These are phyloP conservation scores for Littorina saxatilis DNA, from an alignment of 1,140 invertebrate species.

Conservation along the genomic window DNA sequence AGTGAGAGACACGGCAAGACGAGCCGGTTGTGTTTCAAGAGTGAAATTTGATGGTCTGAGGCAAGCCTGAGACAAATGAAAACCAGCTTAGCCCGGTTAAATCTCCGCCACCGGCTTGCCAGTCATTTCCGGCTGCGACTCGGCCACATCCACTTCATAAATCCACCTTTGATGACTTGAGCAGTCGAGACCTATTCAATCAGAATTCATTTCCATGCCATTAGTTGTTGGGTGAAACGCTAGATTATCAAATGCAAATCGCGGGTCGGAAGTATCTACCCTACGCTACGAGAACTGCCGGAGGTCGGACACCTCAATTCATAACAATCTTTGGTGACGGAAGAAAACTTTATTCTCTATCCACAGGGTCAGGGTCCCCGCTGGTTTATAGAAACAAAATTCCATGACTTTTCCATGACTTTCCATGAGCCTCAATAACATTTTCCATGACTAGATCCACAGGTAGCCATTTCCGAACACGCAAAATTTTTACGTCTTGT, in stretches of 20 bases:
- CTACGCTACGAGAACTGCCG: too few species aligned
- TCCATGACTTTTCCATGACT: too few species aligned
- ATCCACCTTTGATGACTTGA: constrained; percentile 19
- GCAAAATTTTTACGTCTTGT: too few species aligned
- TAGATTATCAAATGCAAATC: not conserved
- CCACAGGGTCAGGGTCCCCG: too few species aligned
- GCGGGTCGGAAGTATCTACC: too few species aligned
- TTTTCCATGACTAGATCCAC: too few species aligned
- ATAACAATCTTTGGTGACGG: too few species aligned
- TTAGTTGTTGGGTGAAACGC: not conserved
- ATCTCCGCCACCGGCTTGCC: not conserved
- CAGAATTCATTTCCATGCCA: constrained; percentile 7
- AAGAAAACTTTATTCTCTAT: too few species aligned
- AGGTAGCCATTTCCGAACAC: too few species aligned
- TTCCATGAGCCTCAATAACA: too few species aligned
- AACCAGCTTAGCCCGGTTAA: not conserved
- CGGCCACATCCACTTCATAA: constrained; percentile 17
- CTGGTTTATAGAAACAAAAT: too few species aligned
- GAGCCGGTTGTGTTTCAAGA: not conserved
- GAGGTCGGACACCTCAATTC: too few species aligned
- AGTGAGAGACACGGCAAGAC: not conserved
- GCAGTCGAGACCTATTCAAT: not conserved
- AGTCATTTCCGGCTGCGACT: not conserved
- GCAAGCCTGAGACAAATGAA: constrained; percentile 9
- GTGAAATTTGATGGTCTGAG: constrained; percentile 16